Evolutionary conservation across 2,888 invertebrate genomes (phyloP).

Genomic region (Diplazon laetatorius): DNA sequence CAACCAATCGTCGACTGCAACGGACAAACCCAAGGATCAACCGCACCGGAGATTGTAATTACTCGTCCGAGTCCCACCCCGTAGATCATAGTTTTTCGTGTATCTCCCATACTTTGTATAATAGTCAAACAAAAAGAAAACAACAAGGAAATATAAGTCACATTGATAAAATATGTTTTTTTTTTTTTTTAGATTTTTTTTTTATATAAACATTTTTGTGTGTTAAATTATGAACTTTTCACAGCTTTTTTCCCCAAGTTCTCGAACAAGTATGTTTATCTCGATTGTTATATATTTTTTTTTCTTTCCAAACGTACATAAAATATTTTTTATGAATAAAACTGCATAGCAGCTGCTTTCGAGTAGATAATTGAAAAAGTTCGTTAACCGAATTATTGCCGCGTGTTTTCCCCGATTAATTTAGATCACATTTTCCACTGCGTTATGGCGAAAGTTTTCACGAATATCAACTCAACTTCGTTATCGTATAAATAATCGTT

Average conservation of each 20-base stretch:
- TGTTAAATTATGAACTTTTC: background rate
- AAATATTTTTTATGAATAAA: slow-evolving; percentile 1
- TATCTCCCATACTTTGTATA: slow-evolving; percentile 74
- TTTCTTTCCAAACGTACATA: background rate
- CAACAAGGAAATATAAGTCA: slow-evolving; percentile 51
- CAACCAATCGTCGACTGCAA: slow-evolving; percentile 47
- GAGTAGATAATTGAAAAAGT: background rate
- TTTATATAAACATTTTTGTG: background rate
- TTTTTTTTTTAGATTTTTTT: background rate
- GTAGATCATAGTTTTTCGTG: slow-evolving; percentile 71
- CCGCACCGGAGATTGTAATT: slow-evolving; percentile 72
- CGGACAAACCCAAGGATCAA: slow-evolving; percentile 67
- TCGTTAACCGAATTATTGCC: slow-evolving; percentile 10
- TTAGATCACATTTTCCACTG: background rate
- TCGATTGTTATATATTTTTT: no score
- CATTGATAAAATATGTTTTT: slow-evolving; percentile 38
- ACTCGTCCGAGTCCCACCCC: slow-evolving; percentile 61
- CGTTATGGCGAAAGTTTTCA: slow-evolving; percentile 5
- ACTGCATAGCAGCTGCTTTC: background rate
- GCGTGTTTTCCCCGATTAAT: background rate
- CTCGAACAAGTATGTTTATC: background rate
- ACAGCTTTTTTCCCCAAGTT: background rate
- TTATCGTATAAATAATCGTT: slow-evolving; percentile 19
- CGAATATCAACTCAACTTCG: background rate
- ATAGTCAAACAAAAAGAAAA: slow-evolving; percentile 71